Base-by-base conservation (phyloP, 2,888 invertebrate genomes). In the Ernsta delagoae region DNA sequence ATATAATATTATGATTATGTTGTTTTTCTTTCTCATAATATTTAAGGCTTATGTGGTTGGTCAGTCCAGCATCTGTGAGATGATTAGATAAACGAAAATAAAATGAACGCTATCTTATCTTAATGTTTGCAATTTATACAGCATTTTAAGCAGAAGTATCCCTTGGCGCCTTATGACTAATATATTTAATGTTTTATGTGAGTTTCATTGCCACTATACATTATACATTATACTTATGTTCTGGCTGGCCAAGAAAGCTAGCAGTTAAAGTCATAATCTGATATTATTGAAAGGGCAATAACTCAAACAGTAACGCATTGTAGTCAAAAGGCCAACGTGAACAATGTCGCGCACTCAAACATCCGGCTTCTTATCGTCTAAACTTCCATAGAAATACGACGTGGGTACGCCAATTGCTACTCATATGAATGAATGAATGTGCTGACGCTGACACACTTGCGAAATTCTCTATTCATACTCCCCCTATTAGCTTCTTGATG, bases 301-400 rank as follows among this genome's bases (percentile, higher is more conserved):
- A 56, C 31, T 64, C 43, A 12, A 54, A 54, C n/a, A 9, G 6
- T 53, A 53, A 36, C 7, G 75, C 70, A 11, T 56, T 41, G 71
- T 73, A 75, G 75, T 73, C 69, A 72, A 75, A 76, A 74, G 73
- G 77, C 73, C 72, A 76, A 71, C 72, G 70, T 73, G 83, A 87
- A 90, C 89, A 90, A 90, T 90, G 81, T 85, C 82, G 85, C 86
- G 85, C 84, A 81, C 79, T 48, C 84, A 90, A 90, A 90, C 89
- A 90, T 91, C 90, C 91, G 91, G 87, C 77, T 74, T 74, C 84
- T 86, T 89, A 89, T 91, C 89, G 81, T 75, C 75, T 50, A 84
- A 83, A 85, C 81, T 87, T 84, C 78, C 79, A 84, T 82, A 82
- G 82, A 82, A 85, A 82, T 80, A 76, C 62, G 62, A 62, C 56